Conservation (phyloP, 2,113 vertebrate species). For the Tragelaphus imberbis region DNA sequence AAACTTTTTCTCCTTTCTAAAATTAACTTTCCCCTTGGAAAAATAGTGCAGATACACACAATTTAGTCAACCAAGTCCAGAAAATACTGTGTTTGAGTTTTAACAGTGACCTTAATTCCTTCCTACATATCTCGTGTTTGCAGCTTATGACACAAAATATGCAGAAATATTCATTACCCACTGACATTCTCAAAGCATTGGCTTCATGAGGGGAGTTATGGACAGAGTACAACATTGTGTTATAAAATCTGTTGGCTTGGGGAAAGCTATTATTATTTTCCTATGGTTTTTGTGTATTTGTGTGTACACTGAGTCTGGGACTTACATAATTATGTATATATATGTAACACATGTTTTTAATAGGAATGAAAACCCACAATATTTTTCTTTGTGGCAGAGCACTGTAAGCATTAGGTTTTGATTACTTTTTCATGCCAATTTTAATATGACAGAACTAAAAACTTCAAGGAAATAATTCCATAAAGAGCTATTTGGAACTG, state of each 20-base stretch:
- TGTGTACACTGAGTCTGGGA: neutral
- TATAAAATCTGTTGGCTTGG: conserved; percentile 24
- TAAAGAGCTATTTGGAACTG: conserved; percentile 54
- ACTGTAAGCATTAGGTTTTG: conserved; percentile 67
- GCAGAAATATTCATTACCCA: conserved; percentile 57
- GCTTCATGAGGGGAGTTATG: conserved; percentile 58
- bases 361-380: conserved; percentile 52
- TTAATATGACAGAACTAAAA: conserved; percentile 64
- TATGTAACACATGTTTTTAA: conserved; percentile 63
- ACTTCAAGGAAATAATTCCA: conserved; percentile 62
- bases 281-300: conserved; percentile 44
- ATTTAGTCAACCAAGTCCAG: conserved; percentile 55
- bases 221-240: conserved; percentile 31
- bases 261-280: conserved; percentile 37
- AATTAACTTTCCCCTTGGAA: conserved; percentile 69
- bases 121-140: conserved; percentile 33
- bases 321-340: conserved; percentile 58
- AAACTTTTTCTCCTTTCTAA: conserved; percentile 65
- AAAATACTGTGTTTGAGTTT: conserved; percentile 36
- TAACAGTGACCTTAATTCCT: conserved; percentile 71
- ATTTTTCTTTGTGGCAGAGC: conserved; percentile 66
- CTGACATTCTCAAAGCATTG: conserved; percentile 51
- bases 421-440: conserved; percentile 72
- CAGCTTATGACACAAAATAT: conserved; percentile 26
- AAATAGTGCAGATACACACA: conserved; percentile 56